Percentiles rank a stretch among this genome's conserved stretches.
These are phyloP conservation scores for Rhyacophila evoluta DNA, from an alignment of 2,888 invertebrate species.

Conservation along the genomic window DNA sequence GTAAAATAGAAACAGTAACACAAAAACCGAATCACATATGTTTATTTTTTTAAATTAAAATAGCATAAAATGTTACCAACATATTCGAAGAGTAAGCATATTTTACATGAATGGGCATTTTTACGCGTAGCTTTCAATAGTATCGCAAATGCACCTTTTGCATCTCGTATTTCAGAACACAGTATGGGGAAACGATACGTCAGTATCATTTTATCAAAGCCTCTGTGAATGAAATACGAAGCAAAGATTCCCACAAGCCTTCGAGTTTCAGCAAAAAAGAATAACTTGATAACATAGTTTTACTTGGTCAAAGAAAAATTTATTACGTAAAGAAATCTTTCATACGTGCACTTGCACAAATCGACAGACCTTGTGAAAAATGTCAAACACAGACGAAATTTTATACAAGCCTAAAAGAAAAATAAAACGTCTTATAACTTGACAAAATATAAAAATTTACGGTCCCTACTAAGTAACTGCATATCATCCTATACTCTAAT, in stretches of 20 bases:
- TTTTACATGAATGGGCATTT: background rate
- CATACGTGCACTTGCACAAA: background rate
- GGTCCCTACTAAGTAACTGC: too few relatives aligned
- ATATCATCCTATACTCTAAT: too few relatives aligned
- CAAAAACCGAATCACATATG: too few relatives aligned
- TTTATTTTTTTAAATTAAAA: too few relatives aligned
- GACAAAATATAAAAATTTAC: too few relatives aligned
- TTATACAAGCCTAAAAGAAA: too few relatives aligned
- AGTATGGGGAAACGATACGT: background rate
- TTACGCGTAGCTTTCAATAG: background rate
- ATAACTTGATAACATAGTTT: conserved; percentile 4
- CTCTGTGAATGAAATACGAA: background rate
- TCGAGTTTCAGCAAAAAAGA: background rate
- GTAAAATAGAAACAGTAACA: too few relatives aligned
- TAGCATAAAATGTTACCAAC: too few relatives aligned
- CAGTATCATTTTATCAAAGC: background rate
- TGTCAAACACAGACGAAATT: background rate
- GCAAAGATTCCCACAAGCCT: background rate
- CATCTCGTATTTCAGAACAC: background rate
- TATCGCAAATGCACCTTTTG: too few relatives aligned
- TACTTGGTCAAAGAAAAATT: conserved; percentile 16
- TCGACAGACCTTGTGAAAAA: background rate
- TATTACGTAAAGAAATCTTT: background rate
- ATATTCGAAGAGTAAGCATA: too few relatives aligned
- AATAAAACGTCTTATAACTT: too few relatives aligned